Base-by-base conservation (phyloP, 1,140 invertebrate genomes). In the Eulimnadia texana region DNA sequence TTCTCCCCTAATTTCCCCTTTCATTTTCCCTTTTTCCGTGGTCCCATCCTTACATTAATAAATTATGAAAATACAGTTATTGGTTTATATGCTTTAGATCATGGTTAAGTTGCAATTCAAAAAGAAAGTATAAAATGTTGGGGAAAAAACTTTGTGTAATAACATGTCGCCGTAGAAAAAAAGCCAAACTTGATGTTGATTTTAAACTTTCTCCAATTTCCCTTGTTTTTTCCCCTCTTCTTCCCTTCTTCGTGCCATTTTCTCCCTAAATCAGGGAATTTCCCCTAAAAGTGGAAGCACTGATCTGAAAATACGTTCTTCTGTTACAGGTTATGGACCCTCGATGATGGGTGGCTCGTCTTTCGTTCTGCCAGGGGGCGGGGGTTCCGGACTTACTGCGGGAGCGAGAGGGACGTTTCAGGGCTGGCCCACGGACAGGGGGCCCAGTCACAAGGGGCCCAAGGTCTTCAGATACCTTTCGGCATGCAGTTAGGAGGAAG, bases 401-500 rank as follows among this genome's bases (percentile, higher is more conserved):
- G 55, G 55, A 29, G 55, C 33, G 55, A 16, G 55, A 33, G 55
- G 55, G 29, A 33, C 55, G 20, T 57, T 57, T 57, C 55, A 57
- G 33, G 55, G 55, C 27, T 57, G n/a, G 55, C 55, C 25, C 55
- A 57, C 33, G 55, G 55, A 11, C 55, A 57, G 33, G 55, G 55
- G 29, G 27, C 55, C 22, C 55, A 57, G 28, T 57, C 55, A 28
- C 60, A 61, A 16, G 60, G 60, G 11, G 51, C 50, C 42, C 60
- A 61, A 61, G 60, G 60, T 23, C 53, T 61, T 50, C 60, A 61
- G 42, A 54, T 54, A 19, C 60, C 60, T 3, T 61, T 61, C 29
- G 60, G 60, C 9, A 61, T 61, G 60, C 60, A 50, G 42, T 28
- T 61, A 29, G 60, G 60, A 1, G 42, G 28, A 20, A 25, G 55